These are phyloP conservation scores for Euproctis similis DNA, from an alignment of 2,888 invertebrate genomes.

Conservation along the genomic window DNA sequence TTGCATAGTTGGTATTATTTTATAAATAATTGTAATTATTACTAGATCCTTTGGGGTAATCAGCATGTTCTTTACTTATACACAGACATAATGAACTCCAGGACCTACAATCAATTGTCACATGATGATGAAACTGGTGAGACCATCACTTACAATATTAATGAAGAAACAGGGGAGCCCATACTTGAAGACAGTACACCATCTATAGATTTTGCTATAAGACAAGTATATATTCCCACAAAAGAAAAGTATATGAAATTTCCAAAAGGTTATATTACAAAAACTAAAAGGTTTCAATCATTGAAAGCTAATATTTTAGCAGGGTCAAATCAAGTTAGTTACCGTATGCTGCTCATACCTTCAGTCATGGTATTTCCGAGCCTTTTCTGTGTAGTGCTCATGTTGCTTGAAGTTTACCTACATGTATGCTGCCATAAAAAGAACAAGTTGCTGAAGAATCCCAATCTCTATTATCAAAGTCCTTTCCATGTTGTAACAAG, in stretches of 20 bases:
- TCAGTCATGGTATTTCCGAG: slow-evolving; percentile 76
- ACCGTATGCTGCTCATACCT: slow-evolving; percentile 76
- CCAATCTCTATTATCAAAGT: slow-evolving; percentile 79
- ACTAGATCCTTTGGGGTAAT: neutral
- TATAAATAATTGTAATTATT: too few relatives aligned
- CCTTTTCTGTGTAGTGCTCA: slow-evolving; percentile 63
- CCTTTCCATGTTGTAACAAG: slow-evolving; percentile 81
- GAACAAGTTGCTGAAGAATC: slow-evolving; percentile 75
- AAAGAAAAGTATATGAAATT: slow-evolving; percentile 32
- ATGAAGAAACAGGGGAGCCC: slow-evolving; percentile 73
- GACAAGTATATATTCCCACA: slow-evolving; percentile 4
- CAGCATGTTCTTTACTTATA: slow-evolving; percentile 2
- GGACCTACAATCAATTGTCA: slow-evolving; percentile 31
- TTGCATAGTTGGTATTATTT: too few relatives aligned
- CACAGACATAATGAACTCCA: neutral
- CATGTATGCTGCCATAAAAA: slow-evolving; percentile 82
- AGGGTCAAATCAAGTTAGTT: slow-evolving; percentile 55
- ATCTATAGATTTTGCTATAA: slow-evolving; percentile 7
- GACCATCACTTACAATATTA: slow-evolving; percentile 49
- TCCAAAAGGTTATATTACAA: slow-evolving; percentile 41
- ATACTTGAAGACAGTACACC: slow-evolving; percentile 16
- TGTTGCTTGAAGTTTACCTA: slow-evolving; percentile 76
- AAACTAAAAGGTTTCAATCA: slow-evolving; percentile 47
- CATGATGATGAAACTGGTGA: slow-evolving; percentile 74
- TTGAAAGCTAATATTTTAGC: slow-evolving; percentile 52